Base-by-base conservation (phyloP, 2,797 vertebrate genomes). In the Phyllotis vaccarum region DNA sequence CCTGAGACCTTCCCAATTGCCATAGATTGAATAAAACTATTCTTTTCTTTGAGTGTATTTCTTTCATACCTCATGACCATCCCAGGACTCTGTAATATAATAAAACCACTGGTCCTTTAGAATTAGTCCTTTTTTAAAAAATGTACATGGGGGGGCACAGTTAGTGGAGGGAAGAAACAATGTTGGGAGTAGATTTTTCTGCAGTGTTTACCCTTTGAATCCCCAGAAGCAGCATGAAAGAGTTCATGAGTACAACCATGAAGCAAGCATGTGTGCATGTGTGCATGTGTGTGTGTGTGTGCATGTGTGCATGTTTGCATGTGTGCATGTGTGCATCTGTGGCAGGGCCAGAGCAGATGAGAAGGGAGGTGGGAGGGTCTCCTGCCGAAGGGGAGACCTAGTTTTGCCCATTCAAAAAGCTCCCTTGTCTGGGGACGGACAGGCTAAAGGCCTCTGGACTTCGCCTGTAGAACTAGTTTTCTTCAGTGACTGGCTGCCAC, bases 341-440 rank as follows among this genome's bases (percentile, higher is more conserved):
- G 46, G 10, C 3, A 14, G 17, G 24, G 40, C 12, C 16, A 13
- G 86, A 17, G 31, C 54, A 6, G 37, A 40, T 43, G n/a, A 66
- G 56, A 43, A n/a, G 12, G 31, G 43, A 34, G 17, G 40, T 43
- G 2, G 46, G 58, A 46, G 31, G 19, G 6, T 46, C 52, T 52
- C 37, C 40, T 0, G 6, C 29, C 2, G 0, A 37, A 1, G 46
- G 17, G 40, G 17, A 49, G 87, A 17, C 5, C 22, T 6, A 12
- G 19, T 85, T 80, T 86, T 89, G 60, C 40, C 46, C 66, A 34
- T 27, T 49, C 49, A 64, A 89, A 75, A 90, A 80, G 82, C 49
- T 34, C 37, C 52, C 86, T 86, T 92, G 76, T 56, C 24, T 52
- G 43, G 37, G 46, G 6, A 37, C 5, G 31, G 37, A 24, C 75